Conservation (phyloP, 2,888 invertebrate genomes). For the Cremastinae sp. region DNA sequence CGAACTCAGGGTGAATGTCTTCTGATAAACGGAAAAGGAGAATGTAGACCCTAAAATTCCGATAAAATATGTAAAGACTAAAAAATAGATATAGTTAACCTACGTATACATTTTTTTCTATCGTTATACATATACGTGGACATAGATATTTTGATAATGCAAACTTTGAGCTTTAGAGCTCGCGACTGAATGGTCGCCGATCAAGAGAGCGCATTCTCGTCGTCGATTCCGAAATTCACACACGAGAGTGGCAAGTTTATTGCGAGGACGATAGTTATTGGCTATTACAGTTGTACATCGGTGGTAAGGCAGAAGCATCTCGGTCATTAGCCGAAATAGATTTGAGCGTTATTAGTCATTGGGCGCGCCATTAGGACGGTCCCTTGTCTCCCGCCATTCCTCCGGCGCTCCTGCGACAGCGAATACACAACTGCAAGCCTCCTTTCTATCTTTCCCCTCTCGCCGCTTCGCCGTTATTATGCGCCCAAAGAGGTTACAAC, state of each 20-base stretch:
- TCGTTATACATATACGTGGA: too few relatives aligned
- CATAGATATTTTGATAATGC: not conserved
- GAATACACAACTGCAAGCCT: slow-evolving; percentile 42
- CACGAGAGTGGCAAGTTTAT: slow-evolving; percentile 74
- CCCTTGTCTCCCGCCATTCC: slow-evolving; percentile 65
- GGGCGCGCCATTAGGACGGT: slow-evolving; percentile 72
- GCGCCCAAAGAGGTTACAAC: slow-evolving; percentile 53
- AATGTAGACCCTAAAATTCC: too few relatives aligned
- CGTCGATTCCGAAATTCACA: slow-evolving; percentile 21
- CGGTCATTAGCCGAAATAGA: slow-evolving; percentile 77
- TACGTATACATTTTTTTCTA: too few relatives aligned
- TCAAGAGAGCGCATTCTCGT: slow-evolving; percentile 22
- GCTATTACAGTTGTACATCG: slow-evolving; percentile 69
- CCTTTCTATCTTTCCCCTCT: slow-evolving; percentile 16
- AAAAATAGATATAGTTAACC: too few relatives aligned
- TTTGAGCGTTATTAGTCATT: slow-evolving; percentile 78
- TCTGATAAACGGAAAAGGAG: too few relatives aligned
- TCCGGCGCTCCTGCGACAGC: slow-evolving; percentile 25
- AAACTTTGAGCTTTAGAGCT: slow-evolving; percentile 8
- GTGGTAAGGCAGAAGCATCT: slow-evolving; percentile 60
- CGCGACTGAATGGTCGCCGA: slow-evolving; percentile 3
- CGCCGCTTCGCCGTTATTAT: slow-evolving; percentile 56
- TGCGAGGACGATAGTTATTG: slow-evolving; percentile 74
- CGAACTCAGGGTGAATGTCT: not conserved
- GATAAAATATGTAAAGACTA: too few relatives aligned